Evolutionary conservation across 2,888 invertebrate species (phyloP), one percentile per base, ranked within the genome.

Genomic region (Drosophila picticornis): DNA sequence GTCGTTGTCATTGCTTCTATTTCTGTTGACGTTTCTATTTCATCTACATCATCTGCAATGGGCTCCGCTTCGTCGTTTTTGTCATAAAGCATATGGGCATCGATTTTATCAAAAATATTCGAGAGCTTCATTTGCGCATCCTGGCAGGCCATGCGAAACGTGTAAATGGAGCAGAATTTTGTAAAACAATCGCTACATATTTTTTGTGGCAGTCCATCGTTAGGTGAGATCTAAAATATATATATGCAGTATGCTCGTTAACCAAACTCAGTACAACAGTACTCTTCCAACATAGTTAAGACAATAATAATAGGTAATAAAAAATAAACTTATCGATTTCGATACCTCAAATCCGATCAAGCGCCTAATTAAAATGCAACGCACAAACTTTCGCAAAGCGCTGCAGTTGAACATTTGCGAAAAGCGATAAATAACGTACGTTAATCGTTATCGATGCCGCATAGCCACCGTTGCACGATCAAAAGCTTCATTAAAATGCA

Each of bases 51-150:
- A 4, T 22, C 32, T 11, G 34, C 55, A 27, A 36, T 64, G 22
- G n/a, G 36, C 16, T 67, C 70, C 4, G 40, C 64, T 10, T 61
- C 83, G 9, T 78, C 76, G 22, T 61, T 62, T 9, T 72, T 83
- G 43, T 86, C 92, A 22, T 84, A 90, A 43, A 88, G 72, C 57
- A 85, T 79, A 58, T 80, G 86, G 31, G 84, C 86, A 80, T 91
- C 91, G 74, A 92, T 92, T 83, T 91, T 91, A 73, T 92, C 91
- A 73, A 91, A 91, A 43, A 91, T 90, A 72, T 91, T 90, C 11
- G 82, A 87, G 52, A 91, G 64, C 72, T 86, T 88, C 19, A 87
- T n/a, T 75, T 91, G 91, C 25, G 92, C 92, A 52, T 91, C 89
- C 70, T 90, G 83, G 61, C 91, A 91, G 61, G 88, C 82, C 22